phyloP scores from a whole-genome alignment of 2,888 invertebrate genomes.

The Epistrophe eligans region DNA sequence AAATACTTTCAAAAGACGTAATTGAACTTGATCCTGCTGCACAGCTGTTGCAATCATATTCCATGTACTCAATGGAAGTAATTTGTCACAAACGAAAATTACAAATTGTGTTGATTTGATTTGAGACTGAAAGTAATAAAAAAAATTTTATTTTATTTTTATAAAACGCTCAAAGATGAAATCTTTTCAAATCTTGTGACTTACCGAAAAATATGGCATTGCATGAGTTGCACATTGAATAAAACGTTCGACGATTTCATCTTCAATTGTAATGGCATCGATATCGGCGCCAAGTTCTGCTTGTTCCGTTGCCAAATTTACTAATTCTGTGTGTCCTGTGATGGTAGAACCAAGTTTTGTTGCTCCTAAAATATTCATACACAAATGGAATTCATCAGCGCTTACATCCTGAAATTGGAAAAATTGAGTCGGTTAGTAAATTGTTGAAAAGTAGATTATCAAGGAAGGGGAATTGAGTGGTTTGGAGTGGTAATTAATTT shows the following conservation, averaged over 20 bases:
- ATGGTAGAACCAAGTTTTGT: constrained; percentile 92
- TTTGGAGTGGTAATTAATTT: not conserved
- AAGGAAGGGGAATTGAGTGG: not conserved
- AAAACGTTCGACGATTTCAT: constrained; percentile 91
- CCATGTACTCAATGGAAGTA: constrained; percentile 89
- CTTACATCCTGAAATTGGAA: constrained; percentile 90
- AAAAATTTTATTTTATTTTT: not conserved
- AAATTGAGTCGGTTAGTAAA: constrained; percentile 35
- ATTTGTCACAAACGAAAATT: constrained; percentile 92
- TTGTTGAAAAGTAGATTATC: not conserved
- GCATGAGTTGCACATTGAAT: constrained; percentile 94
- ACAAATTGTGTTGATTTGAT: constrained; percentile 94
- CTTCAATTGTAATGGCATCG: constrained; percentile 84
- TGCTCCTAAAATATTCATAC: constrained; percentile 93
- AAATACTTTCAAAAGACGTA: constrained; percentile 93
- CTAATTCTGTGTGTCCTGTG: constrained; percentile 93
- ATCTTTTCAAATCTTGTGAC: constrained; percentile 78
- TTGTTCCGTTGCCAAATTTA: constrained; percentile 93
- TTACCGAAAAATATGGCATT: constrained; percentile 94
- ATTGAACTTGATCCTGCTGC: constrained; percentile 87
- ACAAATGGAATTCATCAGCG: constrained; percentile 95
- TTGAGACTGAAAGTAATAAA: constrained; percentile 87
- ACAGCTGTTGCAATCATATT: constrained; percentile 87
- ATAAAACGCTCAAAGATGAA: not conserved
- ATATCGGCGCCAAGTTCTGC: constrained; percentile 91